Evolutionary conservation across 92 coral and sea anemone species (phyloP).

Genomic region (Phenganax marumi): DNA sequence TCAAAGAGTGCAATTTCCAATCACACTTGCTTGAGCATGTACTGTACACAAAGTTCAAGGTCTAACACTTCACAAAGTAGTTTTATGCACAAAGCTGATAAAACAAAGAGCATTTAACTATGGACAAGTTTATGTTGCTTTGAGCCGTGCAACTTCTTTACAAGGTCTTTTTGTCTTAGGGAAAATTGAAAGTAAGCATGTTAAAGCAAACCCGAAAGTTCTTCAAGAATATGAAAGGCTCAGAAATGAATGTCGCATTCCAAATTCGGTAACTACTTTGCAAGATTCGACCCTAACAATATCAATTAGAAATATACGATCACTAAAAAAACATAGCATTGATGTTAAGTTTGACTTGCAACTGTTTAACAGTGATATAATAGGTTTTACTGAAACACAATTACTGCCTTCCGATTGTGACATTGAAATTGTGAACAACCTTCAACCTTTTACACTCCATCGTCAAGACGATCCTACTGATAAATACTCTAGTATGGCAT

Average conservation of each 20-base stretch:
- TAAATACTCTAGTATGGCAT: conserved; percentile 6
- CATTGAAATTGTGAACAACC: conserved; percentile 1
- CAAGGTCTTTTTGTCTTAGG: conserved; percentile 62
- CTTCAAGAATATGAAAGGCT: conserved; percentile 45
- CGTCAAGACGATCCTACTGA: conserved; percentile 7
- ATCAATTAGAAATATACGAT: conserved; percentile 40
- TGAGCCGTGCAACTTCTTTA: conserved; percentile 61
- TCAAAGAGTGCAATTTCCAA: conserved; percentile 64
- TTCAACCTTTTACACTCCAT: conserved; percentile 4
- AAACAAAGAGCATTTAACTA: conserved; percentile 61
- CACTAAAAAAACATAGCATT: conserved; percentile 66
- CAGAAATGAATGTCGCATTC: background rate
- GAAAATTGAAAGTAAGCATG: conserved; percentile 49
- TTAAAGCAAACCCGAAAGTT: conserved; percentile 60
- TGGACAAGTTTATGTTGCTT: conserved; percentile 67
- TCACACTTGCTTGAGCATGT: conserved; percentile 68
- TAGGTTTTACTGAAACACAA: conserved; percentile 24
- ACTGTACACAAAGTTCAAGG: conserved; percentile 73
- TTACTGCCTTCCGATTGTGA: conserved; percentile 31
- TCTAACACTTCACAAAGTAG: conserved; percentile 50
- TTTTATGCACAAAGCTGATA: conserved; percentile 50
- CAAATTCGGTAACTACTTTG: background rate
- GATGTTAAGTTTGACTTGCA: background rate
- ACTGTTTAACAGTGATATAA: conserved; percentile 18
- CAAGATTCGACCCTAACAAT: background rate